Evolutionary conservation across 2,888 invertebrate species (phyloP).

Genomic region (Agriopis leucophaearia): DNA sequence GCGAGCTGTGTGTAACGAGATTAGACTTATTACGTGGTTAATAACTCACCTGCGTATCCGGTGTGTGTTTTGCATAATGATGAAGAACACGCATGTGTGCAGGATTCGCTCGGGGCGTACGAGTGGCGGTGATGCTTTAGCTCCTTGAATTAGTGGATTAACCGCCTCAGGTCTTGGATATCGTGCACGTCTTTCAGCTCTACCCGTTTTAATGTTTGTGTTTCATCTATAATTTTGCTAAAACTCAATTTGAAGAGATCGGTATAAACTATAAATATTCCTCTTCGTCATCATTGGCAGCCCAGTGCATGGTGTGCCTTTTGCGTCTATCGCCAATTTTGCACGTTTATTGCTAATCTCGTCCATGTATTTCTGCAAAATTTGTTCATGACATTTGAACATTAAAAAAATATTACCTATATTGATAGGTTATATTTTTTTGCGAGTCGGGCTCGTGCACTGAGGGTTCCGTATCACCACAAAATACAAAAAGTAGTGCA

Average conservation of each 20-base stretch:
- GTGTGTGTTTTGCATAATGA: slow-evolving; percentile 77
- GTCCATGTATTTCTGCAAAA: no score
- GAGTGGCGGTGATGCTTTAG: slow-evolving; percentile 46
- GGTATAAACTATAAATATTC: neutral
- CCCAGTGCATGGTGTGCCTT: no score
- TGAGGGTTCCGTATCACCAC: no score
- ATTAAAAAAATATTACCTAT: no score
- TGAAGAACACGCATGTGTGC: slow-evolving; percentile 62
- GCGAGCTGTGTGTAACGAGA: slow-evolving; percentile 60
- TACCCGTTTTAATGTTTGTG: slow-evolving; percentile 3
- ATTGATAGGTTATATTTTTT: no score
- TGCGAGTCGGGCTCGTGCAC: no score
- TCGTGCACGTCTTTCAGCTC: slow-evolving; percentile 53
- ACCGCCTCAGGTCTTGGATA: slow-evolving; percentile 54
- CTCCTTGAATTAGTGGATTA: slow-evolving; percentile 61
- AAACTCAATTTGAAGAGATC: neutral
- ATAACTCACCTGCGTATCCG: slow-evolving; percentile 69
- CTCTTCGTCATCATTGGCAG: no score
- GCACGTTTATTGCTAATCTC: no score
- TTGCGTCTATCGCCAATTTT: no score
- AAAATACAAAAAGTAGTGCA: no score
- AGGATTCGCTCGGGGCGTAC: slow-evolving; percentile 58
- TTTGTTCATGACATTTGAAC: no score
- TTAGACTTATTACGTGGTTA: slow-evolving; percentile 68
- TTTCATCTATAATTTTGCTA: neutral